These are phyloP conservation scores for Rhodinocichla rosea DNA, from an alignment of 2,113 vertebrate species.

Conservation along the genomic window DNA sequence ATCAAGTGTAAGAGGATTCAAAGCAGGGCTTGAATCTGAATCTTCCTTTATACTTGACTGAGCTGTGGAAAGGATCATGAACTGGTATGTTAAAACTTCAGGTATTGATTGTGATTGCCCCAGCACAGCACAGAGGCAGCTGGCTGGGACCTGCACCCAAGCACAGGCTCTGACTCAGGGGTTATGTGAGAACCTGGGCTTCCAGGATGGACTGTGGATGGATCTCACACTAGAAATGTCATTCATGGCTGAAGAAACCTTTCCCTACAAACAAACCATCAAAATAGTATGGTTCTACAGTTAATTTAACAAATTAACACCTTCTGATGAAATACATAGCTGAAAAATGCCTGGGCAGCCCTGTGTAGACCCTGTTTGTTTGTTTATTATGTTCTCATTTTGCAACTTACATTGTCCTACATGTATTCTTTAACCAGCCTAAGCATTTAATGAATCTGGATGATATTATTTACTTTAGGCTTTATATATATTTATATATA, in stretches of 20 bases:
- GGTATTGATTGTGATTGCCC: background rate
- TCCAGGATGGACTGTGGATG: fast-evolving
- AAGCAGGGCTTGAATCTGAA: background rate
- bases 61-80: background rate
- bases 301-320: background rate
- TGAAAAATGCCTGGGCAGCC: background rate
- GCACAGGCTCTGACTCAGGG: background rate
- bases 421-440: background rate
- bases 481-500: background rate
- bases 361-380: background rate
- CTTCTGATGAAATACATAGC: background rate
- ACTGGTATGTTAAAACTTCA: background rate
- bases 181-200: background rate
- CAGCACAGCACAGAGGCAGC: too few species aligned
- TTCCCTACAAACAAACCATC: background rate
- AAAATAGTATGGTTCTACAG: background rate
- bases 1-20: background rate
- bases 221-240: background rate
- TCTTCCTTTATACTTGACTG: background rate
- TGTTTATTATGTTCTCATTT: background rate
- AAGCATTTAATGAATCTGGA: background rate
- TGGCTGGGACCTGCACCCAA: background rate
- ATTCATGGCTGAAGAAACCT: background rate
- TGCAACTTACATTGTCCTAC: background rate
- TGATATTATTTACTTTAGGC: background rate